Base-by-base conservation (phyloP, 2,888 invertebrate genomes). In the Stenichneumon culpator region DNA sequence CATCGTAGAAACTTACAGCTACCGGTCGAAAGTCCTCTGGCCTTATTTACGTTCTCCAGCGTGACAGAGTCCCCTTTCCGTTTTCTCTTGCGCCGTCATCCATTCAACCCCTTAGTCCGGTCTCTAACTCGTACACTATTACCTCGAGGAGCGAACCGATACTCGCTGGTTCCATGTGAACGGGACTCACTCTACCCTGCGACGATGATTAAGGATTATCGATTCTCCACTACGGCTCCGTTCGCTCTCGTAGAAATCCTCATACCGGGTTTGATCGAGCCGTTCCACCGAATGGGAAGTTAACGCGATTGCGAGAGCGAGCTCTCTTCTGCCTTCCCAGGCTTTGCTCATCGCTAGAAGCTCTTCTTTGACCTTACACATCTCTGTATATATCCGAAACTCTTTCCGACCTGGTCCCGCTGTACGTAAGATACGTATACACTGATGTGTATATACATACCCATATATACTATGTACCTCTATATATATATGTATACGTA, bases 141-240 rank as follows among this genome's bases (percentile, higher is more conserved):
- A 63, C 47, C 52, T 14, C 44, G 19, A 2, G 28, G 47, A 16
- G 25, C 57, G 22, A 36, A 75, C 50, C 65, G 75, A 36, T 57
- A 57, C 22, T 1, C 16, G 16, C 44, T 6, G 63, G 75, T 65
- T 75, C 65, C 74, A 32, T 75, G 75, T 70, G 81, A 74, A 78
- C 63, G 63, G 47, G 44, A 75, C 22, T 57, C 57, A 22, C 44
- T 72, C 52, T 72, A 4, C 25, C 50, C 79, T 70, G 82, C 39
- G 52, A 65, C 50, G 72, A 85, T 85, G 79, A 85, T 85, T 85
- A 82, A 82, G 65, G 75, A 85, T 79, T 85, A 85, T 85, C 82
- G 84, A 85, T 82, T 65, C 63, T 32, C 5, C 47, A 28, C 79
- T 39, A 68, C 60, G 60, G 25, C 79, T 70, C 47, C 32, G 44